phyloP scores from a whole-genome alignment of 2,113 vertebrate genomes.

The Stegostoma tigrinum region DNA sequence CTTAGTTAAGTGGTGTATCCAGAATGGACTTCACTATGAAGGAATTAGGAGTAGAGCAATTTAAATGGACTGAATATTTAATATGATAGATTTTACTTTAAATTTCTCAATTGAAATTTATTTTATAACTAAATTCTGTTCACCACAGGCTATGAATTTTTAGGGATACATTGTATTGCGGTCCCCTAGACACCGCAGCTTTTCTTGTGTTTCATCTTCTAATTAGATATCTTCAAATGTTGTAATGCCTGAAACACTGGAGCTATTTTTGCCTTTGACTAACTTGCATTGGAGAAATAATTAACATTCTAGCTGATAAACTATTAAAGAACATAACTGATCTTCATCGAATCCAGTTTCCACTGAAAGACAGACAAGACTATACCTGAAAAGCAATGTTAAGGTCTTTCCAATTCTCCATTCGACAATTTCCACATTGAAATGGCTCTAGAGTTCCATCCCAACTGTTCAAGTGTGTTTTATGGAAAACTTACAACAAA shows the following conservation, averaged over 20 bases:
- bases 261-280: neutral
- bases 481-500: neutral
- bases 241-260: neutral
- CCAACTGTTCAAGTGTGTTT: neutral
- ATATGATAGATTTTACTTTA: neutral
- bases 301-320: neutral
- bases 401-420: neutral
- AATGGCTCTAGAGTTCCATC: neutral
- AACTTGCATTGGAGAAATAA: neutral
- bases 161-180: neutral
- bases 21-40: neutral
- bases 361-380: neutral
- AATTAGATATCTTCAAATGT: too few species aligned
- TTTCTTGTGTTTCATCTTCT: neutral
- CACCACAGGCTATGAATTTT: neutral
- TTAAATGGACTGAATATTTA: neutral
- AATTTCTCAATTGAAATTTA: neutral
- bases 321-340: neutral
- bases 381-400: neutral
- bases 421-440: neutral
- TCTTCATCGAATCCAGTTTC: neutral
- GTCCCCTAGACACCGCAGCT: neutral
- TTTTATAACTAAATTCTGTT: neutral
- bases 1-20: neutral
- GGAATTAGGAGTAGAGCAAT: neutral